Evolutionary conservation across 2,888 invertebrate species (phyloP), one percentile per base, ranked within the genome.

Genomic region (Limenitis camilla): DNA sequence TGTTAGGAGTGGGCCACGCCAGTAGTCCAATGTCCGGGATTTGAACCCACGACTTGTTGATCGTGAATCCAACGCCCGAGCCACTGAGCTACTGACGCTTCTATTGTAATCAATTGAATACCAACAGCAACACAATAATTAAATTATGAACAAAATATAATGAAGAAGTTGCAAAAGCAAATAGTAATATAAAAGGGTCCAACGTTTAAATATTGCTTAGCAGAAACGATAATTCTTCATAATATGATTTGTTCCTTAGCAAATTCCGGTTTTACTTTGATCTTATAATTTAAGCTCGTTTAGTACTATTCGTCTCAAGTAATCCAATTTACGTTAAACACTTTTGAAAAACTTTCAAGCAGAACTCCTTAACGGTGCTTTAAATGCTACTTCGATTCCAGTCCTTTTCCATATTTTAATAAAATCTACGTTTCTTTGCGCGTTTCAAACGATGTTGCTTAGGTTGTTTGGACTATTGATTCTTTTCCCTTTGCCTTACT

Each of bases 321-420:
- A 61, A 65, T 63, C 64, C 62, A 64, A 66, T 66, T 67, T 64
- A 58, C 57, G 60, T 63, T 63, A 64, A 63, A 64, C 60, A 61
- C 60, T 64, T 63, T 62, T 60, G 52, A 57, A 61, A 63, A 59
- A 58, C 51, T 62, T 64, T 59, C 44, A 49, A 58, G 52, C 51
- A 53, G 50, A 57, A 52, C 52, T 57, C 47, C 55, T 53, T 52
- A 52, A 58, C 42, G 52, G 52, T 39, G 46, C 36, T 41, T 28
- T 38, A 44, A 55, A 47, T 42, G 55, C 49, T 55, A 43, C 42
- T 55, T 36, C 44, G 49, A 55, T 49, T 55, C 38, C 47, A 43
- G 44, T 38, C 33, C 55, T 58, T 55, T 52, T 53, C 33, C 19
- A 43, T 52, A 55, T 53, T 52, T 50, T 44, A 55, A 50, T 55